phyloP scores from a whole-genome alignment of 2,888 invertebrate genomes.

The Hirtodrosophila trivittata region DNA sequence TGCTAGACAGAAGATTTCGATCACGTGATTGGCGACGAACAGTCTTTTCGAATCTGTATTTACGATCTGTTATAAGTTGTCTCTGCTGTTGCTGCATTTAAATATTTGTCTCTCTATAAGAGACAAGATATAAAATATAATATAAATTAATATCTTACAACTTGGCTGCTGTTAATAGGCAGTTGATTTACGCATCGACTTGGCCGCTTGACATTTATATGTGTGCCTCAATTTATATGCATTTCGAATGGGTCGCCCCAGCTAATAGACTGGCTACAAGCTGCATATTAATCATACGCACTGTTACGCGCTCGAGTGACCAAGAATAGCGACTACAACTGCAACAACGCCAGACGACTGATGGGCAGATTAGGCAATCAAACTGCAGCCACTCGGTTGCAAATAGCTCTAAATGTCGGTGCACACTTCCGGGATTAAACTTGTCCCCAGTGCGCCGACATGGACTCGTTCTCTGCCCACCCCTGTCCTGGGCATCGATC shows the following conservation, averaged over 20 bases:
- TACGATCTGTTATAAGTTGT: conserved; percentile 43
- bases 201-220: conserved; percentile 66
- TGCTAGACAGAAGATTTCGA: too few species aligned
- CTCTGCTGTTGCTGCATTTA: conserved; percentile 23
- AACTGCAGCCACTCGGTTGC: conserved; percentile 50
- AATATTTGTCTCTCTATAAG: conserved; percentile 8
- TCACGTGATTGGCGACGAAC: too few species aligned
- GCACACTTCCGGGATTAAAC: conserved; percentile 68
- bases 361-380: conserved; percentile 56
- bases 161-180: conserved; percentile 55
- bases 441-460: too few species aligned
- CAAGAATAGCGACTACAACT: conserved; percentile 29
- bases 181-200: conserved; percentile 63
- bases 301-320: conserved; percentile 40
- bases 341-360: not conserved
- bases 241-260: conserved; percentile 58
- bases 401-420: conserved; percentile 64
- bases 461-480: too few species aligned
- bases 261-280: conserved; percentile 33
- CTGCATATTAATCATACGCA: conserved; percentile 71
- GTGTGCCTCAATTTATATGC: conserved; percentile 67
- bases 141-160: conserved; percentile 52
- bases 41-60: conserved; percentile 18
- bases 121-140: conserved; percentile 27
- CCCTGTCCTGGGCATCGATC: too few species aligned